Conservation (phyloP, 2,797 vertebrate genomes). For the Hoplostethus mediterraneus region DNA sequence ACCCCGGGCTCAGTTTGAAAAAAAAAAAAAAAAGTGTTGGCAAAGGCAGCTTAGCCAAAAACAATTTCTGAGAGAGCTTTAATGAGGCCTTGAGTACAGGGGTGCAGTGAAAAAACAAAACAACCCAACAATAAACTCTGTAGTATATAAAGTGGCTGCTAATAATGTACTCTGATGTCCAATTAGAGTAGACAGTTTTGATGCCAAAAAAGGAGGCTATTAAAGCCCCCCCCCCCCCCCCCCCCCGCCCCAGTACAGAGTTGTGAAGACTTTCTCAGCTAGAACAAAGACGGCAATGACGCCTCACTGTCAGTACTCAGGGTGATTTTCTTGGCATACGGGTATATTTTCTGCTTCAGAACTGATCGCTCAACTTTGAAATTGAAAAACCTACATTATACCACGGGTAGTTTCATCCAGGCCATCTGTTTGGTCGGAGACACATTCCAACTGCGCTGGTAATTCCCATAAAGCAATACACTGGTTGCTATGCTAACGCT, state of each 20-base stretch:
- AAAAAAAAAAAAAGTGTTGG: slow-evolving; percentile 35
- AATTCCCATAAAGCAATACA: slow-evolving; percentile 23
- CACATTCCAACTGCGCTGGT: slow-evolving; percentile 17
- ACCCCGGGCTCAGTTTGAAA: slow-evolving; percentile 44
- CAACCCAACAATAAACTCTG: slow-evolving; percentile 3
- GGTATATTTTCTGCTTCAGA: slow-evolving; percentile 45
- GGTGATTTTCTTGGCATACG: slow-evolving; percentile 35
- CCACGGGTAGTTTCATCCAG: slow-evolving; percentile 18
- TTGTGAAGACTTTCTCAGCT: slow-evolving; percentile 5
- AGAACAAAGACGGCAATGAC: slow-evolving; percentile 13
- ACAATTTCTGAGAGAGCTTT: slow-evolving; percentile 14
- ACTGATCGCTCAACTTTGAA: slow-evolving; percentile 58
- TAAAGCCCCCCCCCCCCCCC: background rate
- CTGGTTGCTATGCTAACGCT: slow-evolving; percentile 14
- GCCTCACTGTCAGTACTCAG: slow-evolving; percentile 17
- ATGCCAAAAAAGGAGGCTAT: background rate
- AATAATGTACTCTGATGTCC: background rate
- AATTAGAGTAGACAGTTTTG: background rate
- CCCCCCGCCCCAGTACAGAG: background rate
- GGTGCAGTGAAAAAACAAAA: slow-evolving; percentile 19
- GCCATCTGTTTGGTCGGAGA: slow-evolving; percentile 38
- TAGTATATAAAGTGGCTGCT: background rate
- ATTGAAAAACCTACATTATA: slow-evolving; percentile 49
- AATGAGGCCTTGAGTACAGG: slow-evolving; percentile 22
- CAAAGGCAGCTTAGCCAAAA: slow-evolving; percentile 20